Conservation (phyloP, 2,888 invertebrate species). For the Alviniconcha strummeri region DNA sequence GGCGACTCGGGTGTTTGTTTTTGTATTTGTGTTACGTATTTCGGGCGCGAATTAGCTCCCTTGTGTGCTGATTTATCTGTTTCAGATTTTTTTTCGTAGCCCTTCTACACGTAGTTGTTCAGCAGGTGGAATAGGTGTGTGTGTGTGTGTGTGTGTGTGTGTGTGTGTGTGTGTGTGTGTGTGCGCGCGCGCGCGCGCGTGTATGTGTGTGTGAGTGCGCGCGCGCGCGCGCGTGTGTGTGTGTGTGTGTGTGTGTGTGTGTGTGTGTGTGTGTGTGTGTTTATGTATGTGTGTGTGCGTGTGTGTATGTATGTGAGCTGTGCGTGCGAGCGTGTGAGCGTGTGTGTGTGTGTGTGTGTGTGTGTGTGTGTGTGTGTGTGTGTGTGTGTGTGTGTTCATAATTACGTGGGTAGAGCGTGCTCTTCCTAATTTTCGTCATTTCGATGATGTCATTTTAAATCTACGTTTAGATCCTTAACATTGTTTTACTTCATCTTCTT, state of each 20-base stretch:
- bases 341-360: neutral
- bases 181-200: neutral
- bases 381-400: neutral
- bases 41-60: too few species aligned
- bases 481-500: too few species aligned
- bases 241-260: slow-evolving; percentile 9
- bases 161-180: neutral
- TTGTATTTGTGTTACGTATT: too few species aligned
- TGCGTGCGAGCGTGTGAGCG: neutral
- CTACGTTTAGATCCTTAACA: neutral
- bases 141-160: neutral
- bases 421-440: neutral
- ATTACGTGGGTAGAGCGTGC: neutral
- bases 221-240: neutral
- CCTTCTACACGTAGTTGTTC: neutral
- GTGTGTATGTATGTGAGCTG: neutral
- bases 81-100: too few species aligned
- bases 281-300: neutral
- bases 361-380: neutral
- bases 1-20: too few species aligned
- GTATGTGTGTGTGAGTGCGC: neutral
- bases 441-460: neutral
- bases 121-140: neutral
- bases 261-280: neutral
- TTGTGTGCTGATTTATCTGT: too few species aligned